Evolutionary conservation across 1,140 invertebrate genomes (phyloP), one percentile per base, ranked within the genome.

Genomic region (Lepidurus couesii): DNA sequence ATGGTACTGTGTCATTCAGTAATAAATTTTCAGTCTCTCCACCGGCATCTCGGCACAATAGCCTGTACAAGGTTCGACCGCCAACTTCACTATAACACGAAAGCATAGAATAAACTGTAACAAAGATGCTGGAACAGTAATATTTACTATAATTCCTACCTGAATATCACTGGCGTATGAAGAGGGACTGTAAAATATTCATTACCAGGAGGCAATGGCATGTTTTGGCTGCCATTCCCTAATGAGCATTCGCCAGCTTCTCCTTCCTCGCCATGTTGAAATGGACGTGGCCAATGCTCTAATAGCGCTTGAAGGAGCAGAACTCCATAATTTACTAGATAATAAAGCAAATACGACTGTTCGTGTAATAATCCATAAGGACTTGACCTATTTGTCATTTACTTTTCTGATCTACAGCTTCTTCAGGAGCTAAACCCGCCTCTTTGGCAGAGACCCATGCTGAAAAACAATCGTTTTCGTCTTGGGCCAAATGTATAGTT

Each of bases 401-500:
- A 92, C 91, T 90, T 90, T 94, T 98, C 84, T 92, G 93, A 87
- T 96, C 96, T 81, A 90, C 90, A 81, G 91, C 92, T 83, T 92
- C 90, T 81, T 88, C 88, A 78, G 89, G 88, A 65, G 90, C 90
- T 77, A 99, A 88, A 1, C 94, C 96, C 45, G 95, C 94, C 84
- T 99, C 97, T 85, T 94, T 96, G 1, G 95, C 93, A 75, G 96
- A 98, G 2, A 99, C 95, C 98, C 98, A 99, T 5, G 98, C 96
- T 44, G 96, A 92, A 83, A 99, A 95, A 85, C 96, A 98, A 84
- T 99, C 98, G 1, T 94, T 94, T 87, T 99, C 98, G 84, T 99
- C 98, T 86, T 95, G 93, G 1, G 93, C 93, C 81, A 99, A 88
- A 84, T 98, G 97, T 84, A 99, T 97, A 7, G 97, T 98, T 80